These are phyloP conservation scores for Mystacides longicornis DNA, from an alignment of 2,888 invertebrate genomes.

Conservation along the genomic window DNA sequence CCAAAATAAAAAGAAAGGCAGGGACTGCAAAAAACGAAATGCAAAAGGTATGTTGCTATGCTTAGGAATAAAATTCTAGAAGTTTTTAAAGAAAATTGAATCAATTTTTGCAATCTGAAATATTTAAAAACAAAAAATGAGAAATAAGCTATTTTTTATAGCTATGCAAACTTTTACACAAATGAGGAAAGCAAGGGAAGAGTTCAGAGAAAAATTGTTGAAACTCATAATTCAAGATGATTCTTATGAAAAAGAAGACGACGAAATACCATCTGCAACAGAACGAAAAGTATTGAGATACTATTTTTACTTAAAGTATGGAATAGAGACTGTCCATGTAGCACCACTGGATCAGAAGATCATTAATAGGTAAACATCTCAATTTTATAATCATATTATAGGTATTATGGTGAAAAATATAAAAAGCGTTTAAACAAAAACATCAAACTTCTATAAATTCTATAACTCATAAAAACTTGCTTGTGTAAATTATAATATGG, in stretches of 20 bases:
- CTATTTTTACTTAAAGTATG: conserved; percentile 85
- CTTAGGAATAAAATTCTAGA: neutral
- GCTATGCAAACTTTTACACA: conserved; percentile 60
- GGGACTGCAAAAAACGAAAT: conserved; percentile 22
- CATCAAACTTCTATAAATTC: no score
- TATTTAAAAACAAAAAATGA: no score
- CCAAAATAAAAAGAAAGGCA: conserved; percentile 30
- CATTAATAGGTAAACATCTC: conserved; percentile 55
- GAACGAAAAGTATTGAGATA: conserved; percentile 71
- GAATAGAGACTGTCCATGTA: conserved; percentile 84
- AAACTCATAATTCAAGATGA: conserved; percentile 60
- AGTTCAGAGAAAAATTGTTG: conserved; percentile 73
- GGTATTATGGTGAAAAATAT: no score
- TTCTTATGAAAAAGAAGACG: conserved; percentile 39
- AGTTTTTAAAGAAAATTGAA: no score
- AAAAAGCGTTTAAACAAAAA: no score
- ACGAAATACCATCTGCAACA: conserved; percentile 50
- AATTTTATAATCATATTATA: no score
- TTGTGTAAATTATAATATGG: no score
- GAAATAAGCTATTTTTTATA: conserved; percentile 33
- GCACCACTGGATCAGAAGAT: conserved; percentile 73
- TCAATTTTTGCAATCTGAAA: no score
- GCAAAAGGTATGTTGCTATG: neutral
- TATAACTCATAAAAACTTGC: no score
- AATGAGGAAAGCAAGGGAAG: conserved; percentile 68